Base-by-base conservation (phyloP, 2,113 vertebrate genomes). In the Thamnophis sirtalis region DNA sequence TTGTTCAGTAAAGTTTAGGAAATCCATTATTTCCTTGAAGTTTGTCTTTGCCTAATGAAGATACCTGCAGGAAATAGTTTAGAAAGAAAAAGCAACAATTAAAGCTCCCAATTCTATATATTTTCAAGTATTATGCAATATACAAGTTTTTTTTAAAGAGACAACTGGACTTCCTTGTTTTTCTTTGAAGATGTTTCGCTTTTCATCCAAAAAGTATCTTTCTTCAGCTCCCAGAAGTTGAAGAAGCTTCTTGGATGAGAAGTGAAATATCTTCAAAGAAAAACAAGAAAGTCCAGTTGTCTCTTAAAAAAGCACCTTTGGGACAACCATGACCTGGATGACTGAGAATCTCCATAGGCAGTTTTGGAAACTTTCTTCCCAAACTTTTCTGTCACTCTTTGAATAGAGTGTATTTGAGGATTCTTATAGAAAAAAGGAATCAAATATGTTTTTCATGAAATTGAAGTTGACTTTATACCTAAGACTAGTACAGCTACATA, bases 11-110 rank as follows among this genome's bases (percentile, higher is more conserved):
- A 96, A 97, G 93, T 99, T 99, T 96, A 97, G 96, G 94, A 98
- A 97, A 98, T 98, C 98, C 99, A 99, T 99, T 95, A 97, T 98
- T 95, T 63, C 88, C 94, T 95, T 94, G 95, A 95, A 95, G 92
- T 49, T 73, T 93, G 58, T 94, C 91, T 95, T 93, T 93, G 93
- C 38, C 38, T 0, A 94, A 93, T 85, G 92, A 93, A 85, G 89
- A 88, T 90, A 97, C 95, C 98, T 98, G 96, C 94, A 95, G 93
- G 96, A 96, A 97, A 80, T 51, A 96, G 38, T 92, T 96, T 89
- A 96, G 89, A 90, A 92, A 26, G 19, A 3, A 92, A 33, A 48
- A 88, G 38, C 22, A 33, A 56, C 17, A 33, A 56, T 55, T 33
- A 43, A 56, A 56, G 24, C 21, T 80, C 15, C 43, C 15, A 1